Evolutionary conservation across 2,113 vertebrate genomes (phyloP).

Genomic region (Gallinago jamesoni): DNA sequence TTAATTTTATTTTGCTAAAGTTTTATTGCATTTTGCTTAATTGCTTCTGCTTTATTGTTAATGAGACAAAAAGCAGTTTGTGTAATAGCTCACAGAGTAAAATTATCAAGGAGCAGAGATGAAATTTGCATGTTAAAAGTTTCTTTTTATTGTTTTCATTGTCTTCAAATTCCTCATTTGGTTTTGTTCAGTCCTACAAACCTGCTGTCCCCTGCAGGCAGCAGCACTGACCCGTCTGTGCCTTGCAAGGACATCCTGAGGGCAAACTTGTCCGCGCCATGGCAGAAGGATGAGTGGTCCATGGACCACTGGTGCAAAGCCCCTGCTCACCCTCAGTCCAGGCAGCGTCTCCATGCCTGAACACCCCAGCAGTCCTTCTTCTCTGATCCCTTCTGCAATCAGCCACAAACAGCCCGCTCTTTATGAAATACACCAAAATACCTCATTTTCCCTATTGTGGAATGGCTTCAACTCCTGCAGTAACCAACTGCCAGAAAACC

Average conservation of each 20-base stretch:
- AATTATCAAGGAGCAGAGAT: background rate
- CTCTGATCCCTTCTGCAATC: background rate
- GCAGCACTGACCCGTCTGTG: background rate
- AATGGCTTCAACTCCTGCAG: background rate
- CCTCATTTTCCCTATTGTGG: background rate
- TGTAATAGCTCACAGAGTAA: background rate
- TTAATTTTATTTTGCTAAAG: slow-evolving; percentile 21
- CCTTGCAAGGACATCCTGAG: background rate
- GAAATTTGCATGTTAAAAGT: slow-evolving; percentile 41
- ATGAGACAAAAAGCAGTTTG: slow-evolving; percentile 29
- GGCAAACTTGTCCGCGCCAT: accelerated
- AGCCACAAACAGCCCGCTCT: background rate
- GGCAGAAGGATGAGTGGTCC: background rate
- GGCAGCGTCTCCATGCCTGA: background rate
- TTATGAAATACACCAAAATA: background rate
- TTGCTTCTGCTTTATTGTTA: slow-evolving; percentile 51
- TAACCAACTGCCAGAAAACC: background rate
- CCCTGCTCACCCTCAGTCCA: accelerated
- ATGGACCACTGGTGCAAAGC: accelerated
- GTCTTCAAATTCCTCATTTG: background rate
- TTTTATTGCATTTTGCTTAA: slow-evolving; percentile 50
- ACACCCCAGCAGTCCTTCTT: accelerated
- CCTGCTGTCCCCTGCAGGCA: background rate
- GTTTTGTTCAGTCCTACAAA: background rate
- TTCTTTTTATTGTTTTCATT: background rate